Base-by-base conservation (phyloP, 37 sponge, comb jelly and placozoan genomes). In the Mnemiopsis leidyi region DNA sequence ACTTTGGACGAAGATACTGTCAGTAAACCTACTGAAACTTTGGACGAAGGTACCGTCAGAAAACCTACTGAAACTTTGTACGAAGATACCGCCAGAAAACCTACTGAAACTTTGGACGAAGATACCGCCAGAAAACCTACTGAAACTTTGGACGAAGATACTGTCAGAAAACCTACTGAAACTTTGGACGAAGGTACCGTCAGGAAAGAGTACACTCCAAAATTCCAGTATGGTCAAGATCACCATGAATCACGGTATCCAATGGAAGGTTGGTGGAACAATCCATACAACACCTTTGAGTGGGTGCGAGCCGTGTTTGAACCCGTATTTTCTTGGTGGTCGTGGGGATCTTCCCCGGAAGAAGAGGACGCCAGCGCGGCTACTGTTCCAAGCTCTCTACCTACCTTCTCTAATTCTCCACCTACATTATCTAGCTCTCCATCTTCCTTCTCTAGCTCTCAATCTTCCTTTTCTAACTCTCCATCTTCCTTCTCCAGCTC, bases 41-140 rank as follows among this genome's bases (percentile, higher is more conserved):
- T 71, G 7, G 73, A 71, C 7, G 73, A 71, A 23, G n/a, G n/a
- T n/a, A 71, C 73, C 73, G 73, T 18, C 73, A 29, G 73, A 71
- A n/a, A 3, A 23, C 73, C 73, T 3, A 71, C n/a, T n/a, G n/a
- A n/a, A n/a, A n/a, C n/a, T n/a, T n/a, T n/a, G n/a, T n/a, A n/a
- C n/a, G n/a, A n/a, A n/a, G n/a, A n/a, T n/a, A n/a, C n/a, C n/a
- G n/a, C n/a, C n/a, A n/a, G n/a, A n/a, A n/a, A n/a, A n/a, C n/a
- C n/a, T n/a, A 48, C 61, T 48, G 61, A 48, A 48, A 48, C 13
- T 18, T 18, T 48, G 5, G 61, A 48, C 13, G 61, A 48, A 48
- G n/a, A n/a, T n/a, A n/a, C n/a, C n/a, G n/a, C n/a, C n/a, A n/a
- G n/a, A n/a, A n/a, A n/a, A n/a, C n/a, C n/a, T n/a, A n/a, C n/a